Base-by-base conservation (phyloP, 2,797 vertebrate species). In the Argya squamiceps region DNA sequence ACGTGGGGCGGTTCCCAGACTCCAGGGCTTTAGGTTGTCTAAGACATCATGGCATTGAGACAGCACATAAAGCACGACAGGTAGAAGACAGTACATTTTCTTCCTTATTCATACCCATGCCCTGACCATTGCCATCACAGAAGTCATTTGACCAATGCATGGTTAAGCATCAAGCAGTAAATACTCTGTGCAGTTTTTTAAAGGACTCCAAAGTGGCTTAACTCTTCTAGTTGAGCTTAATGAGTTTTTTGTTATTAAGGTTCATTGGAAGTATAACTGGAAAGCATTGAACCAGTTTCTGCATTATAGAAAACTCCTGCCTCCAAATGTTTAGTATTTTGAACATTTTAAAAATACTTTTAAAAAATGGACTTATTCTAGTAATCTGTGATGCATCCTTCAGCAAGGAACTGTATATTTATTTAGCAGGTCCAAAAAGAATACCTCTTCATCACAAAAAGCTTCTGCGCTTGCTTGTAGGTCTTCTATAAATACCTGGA, bases 21-120 rank as follows among this genome's bases (percentile, higher is more conserved):
- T 83, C 94, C 89, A 99, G 99, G 94, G 99, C 99, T 98, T 97
- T 99, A 98, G 98, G 97, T 96, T 99, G 99, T 98, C 98, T 99
- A 92, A 98, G 98, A 98, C 98, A 97, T 94, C 99, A 99, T 98
- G 98, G 97, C 98, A 99, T 98, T 98, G 98, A 99, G 96, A 98
- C 98, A 96, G 97, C 98, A 98, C 99, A 99, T 98, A 99, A 98
- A 98, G 99, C 99, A 93, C 98, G 98, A 98, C 99, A 99, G 99
- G 99, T 99, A 99, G 98, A 98, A 94, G 80, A 96, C 84, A 94
- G 84, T 84, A 81, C 74, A 56, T 96, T 95, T 95, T 81, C 81
- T 96, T 97, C 95, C 50, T 90, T 81, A 44, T 56, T 85, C 67
- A 32, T 93, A 84, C 27, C n/a, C 30, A 70, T 94, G 56, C 69